Conservation (phyloP, 2,888 invertebrate genomes). For the Neuroscelio doddi region DNA sequence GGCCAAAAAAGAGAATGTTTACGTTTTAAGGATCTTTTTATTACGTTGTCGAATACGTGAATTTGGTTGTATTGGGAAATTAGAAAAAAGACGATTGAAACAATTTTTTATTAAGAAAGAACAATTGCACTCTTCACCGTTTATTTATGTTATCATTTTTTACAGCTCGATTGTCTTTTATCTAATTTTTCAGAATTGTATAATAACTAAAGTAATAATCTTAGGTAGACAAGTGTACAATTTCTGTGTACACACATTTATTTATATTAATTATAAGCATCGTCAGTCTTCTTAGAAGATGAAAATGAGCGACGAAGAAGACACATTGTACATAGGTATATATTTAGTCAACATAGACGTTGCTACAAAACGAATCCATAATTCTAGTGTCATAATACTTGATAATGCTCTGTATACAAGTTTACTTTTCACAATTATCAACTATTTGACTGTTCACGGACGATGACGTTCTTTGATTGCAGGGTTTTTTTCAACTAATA, state of each 20-base stretch:
- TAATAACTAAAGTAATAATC: conserved; percentile 24
- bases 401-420: conserved; percentile 37
- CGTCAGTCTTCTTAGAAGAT: conserved; percentile 35
- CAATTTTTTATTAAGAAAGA: not conserved
- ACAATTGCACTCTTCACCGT: not conserved
- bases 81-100: not conserved
- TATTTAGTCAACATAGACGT: conserved; percentile 49
- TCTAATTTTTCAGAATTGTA: conserved; percentile 23
- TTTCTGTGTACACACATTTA: conserved; percentile 38
- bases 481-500: too few species aligned
- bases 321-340: conserved; percentile 52
- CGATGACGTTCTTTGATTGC: too few species aligned
- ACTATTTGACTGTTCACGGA: too few species aligned
- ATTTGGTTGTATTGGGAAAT: not conserved
- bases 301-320: conserved; percentile 25
- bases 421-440: conserved; percentile 26
- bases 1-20: conserved; percentile 39
- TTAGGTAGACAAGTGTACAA: conserved; percentile 39
- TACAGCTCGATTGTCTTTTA: not conserved
- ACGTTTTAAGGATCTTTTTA: conserved; percentile 33
- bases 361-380: conserved; percentile 49
- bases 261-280: conserved; percentile 45
- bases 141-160: not conserved
- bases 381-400: conserved; percentile 51
- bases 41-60: conserved; percentile 8